phyloP scores from a whole-genome alignment of 1,140 invertebrate genomes.

The Drosophila leontia region DNA sequence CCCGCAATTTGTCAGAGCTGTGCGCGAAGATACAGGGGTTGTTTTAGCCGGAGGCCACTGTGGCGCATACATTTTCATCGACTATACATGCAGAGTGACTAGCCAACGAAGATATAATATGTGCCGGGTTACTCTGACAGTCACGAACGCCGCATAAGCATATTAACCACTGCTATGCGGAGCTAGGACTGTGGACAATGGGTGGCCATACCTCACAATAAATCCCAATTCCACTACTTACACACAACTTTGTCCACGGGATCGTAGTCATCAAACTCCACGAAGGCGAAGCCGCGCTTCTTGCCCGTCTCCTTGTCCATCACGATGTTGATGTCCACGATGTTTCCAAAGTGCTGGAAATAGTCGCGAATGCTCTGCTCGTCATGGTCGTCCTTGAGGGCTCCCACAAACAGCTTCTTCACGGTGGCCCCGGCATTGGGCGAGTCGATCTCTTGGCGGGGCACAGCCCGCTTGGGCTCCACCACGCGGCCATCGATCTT shows the following conservation, averaged over 20 bases:
- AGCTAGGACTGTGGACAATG: constrained; percentile 66
- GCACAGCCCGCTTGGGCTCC: constrained; percentile 98
- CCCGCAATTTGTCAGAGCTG: constrained; percentile 69
- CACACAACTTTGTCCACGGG: constrained; percentile 97
- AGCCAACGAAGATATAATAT: constrained; percentile 74
- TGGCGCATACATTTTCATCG: constrained; percentile 79
- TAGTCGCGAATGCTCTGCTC: constrained; percentile 94
- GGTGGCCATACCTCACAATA: neutral
- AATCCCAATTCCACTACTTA: constrained; percentile 82
- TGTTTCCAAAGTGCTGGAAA: constrained; percentile 93
- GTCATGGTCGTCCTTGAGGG: constrained; percentile 95
- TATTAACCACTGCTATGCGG: constrained; percentile 66
- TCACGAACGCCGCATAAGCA: constrained; percentile 72
- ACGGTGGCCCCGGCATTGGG: constrained; percentile 97
- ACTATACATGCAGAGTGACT: constrained; percentile 23
- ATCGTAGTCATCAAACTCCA: constrained; percentile 98
- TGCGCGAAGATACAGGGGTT: constrained; percentile 14
- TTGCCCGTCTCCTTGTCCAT: constrained; percentile 96
- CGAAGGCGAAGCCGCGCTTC: constrained; percentile 97
- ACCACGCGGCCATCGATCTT: constrained; percentile 92
- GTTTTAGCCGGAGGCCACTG: constrained; percentile 21
- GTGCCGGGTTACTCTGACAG: constrained; percentile 58
- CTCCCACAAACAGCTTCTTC: constrained; percentile 97
- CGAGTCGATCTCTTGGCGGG: constrained; percentile 95
- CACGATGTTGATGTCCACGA: constrained; percentile 94